Base-by-base conservation (phyloP, 2,888 invertebrate species). In the Caenorhabditis panamensis region DNA sequence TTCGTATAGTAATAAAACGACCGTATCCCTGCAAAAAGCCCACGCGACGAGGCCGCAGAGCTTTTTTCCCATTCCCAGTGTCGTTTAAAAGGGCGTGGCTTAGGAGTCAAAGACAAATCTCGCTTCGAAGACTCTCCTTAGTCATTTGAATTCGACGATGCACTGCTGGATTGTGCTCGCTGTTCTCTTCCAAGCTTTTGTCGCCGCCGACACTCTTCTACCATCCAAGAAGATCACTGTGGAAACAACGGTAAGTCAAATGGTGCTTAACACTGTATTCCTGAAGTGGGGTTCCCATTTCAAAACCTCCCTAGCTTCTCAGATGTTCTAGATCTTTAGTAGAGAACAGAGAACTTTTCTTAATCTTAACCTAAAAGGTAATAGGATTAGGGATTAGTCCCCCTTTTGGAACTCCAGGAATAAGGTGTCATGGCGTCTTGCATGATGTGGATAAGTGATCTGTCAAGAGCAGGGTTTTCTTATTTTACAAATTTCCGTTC, bases 1-100 rank as follows among this genome's bases (percentile, higher is more conserved):
- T 51, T 72, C 54, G 72, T 73, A 73, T 73, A 73, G 73, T 59
- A 36, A 59, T 66, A 59, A 64, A 73, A 49, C 51, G 20, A 73
- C 64, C 11, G 73, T 73, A 47, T 37, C 26, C 47, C 5, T 41
- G 41, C 41, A 41, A 6, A 41, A 41, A 6, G 11, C 41, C 41
- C 41, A 31, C 31, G 31, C 3, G 9, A 49, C 22, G 6, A n/a
- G 16, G 22, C 22, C 11, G 49, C 49, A 31, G 31, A 31, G 31
- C 24, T 13, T 22, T 62, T 44, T 44, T 41, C 31, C 54, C 44
- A 54, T 22, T 62, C n/a, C 47, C 61, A 20, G 24, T 37, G 62
- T 69, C 69, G 53, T 71, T 28, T 58, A 72, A 56, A 22, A 36
- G 63, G 73, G 73, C 64, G 64, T 64, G 73, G 37, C 59, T 36